These are phyloP conservation scores for Anarrhichthys ocellatus DNA, from an alignment of 2,113 vertebrate species.

Conservation along the genomic window DNA sequence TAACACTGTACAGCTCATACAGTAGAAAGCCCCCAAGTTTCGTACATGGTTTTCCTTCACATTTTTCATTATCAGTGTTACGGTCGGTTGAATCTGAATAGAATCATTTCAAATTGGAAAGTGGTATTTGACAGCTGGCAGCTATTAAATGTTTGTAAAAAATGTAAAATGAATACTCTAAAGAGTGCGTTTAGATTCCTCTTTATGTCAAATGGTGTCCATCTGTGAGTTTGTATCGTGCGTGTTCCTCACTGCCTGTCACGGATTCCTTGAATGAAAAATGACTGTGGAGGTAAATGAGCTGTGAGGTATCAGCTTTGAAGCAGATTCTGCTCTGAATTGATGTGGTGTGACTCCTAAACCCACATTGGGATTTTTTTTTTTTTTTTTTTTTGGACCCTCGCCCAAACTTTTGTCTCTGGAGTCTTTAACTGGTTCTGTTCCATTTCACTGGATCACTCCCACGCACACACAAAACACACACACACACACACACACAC, in stretches of 20 bases:
- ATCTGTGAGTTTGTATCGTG: constrained; percentile 49
- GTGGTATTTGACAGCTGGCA: constrained; percentile 40
- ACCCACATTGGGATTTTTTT: constrained; percentile 35
- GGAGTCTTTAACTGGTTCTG: constrained; percentile 38
- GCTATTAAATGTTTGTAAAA: constrained; percentile 29
- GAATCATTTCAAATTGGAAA: constrained; percentile 29
- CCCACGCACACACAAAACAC: not conserved
- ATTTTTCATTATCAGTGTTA: constrained; percentile 20
- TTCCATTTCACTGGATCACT: constrained; percentile 20
- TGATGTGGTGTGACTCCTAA: constrained; percentile 72
- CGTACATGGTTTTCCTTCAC: not conserved
- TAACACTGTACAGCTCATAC: not conserved
- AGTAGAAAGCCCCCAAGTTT: not conserved
- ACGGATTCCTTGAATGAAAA: constrained; percentile 63
- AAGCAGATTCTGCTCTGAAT: constrained; percentile 60
- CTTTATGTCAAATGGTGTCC: constrained; percentile 26
- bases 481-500: not conserved
- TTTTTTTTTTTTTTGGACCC: constrained; percentile 30
- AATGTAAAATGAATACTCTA: constrained; percentile 4
- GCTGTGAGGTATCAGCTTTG: constrained; percentile 70
- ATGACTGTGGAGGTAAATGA: constrained; percentile 72
- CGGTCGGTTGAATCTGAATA: not conserved
- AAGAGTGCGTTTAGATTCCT: constrained; percentile 32
- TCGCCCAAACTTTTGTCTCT: constrained; percentile 43
- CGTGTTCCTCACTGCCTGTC: constrained; percentile 47